Base-by-base conservation (phyloP, 2,888 invertebrate genomes). In the Drosophila ezoana region DNA sequence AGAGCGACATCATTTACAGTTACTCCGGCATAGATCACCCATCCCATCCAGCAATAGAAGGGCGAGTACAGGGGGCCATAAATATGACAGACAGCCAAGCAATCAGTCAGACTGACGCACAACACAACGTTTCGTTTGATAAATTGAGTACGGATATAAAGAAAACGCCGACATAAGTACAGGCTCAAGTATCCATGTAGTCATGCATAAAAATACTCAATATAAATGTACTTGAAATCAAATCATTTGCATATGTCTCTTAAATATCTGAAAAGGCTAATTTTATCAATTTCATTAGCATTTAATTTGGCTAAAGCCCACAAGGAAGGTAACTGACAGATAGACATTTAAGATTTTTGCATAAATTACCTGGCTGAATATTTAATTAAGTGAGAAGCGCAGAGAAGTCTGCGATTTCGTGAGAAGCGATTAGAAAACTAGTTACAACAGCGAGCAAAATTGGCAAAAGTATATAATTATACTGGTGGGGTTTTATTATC, bases 141-240 rank as follows among this genome's bases (percentile, higher is more conserved):
- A 77, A 69, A 77, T 77, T 77, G 61, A 59, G 48, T 64, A 59
- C 64, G 56, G 69, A 76, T 62, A 62, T 66, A 56, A 53, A 58
- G 63, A 40, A 73, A 80, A 68, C 43, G 73, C 56, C 64, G 52
- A 48, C 63, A 65, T 47, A 82, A 79, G 66, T 76, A 70, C 49
- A 44, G 33, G 33, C 68, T 64, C 61, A 57, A 75, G 58, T 60
- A 75, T 67, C 53, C 51, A 47, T 40, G 53, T 45, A 57, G 51
- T 62, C 62, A 65, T 58, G 65, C 54, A 76, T 63, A 72, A 76
- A 65, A 72, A 75, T 28, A 28, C 8, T 28, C 28, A 28, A 28
- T 28, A 28, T 28, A 28, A 28, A 28, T 28, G 8, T 28, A 8
- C 28, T 28, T 28, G 28, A 28, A 70, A 38, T 14, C 52, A 28